phyloP scores from a whole-genome alignment of 2,888 invertebrate genomes.

The Ennomos erosarius region DNA sequence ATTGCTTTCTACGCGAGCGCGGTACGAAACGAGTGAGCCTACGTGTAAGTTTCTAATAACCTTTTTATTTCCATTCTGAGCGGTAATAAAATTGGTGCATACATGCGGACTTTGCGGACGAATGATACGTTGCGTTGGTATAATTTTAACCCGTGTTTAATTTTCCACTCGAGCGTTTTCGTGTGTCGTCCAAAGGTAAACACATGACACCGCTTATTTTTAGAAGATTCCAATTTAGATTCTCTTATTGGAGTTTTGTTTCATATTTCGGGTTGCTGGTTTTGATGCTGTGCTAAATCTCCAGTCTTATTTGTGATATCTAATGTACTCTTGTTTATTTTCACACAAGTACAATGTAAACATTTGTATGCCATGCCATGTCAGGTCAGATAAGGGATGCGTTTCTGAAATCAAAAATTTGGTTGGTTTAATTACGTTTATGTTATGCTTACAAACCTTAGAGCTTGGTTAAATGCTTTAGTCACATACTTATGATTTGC shows the following conservation, averaged over 20 bases:
- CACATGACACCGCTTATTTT: constrained; percentile 68
- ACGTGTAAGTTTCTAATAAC: constrained; percentile 81
- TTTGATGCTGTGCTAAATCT: constrained; percentile 7
- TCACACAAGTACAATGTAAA: constrained; percentile 16
- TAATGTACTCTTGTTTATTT: constrained; percentile 26
- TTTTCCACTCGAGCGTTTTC: constrained; percentile 50
- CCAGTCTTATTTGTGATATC: background rate
- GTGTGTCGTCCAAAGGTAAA: constrained; percentile 62
- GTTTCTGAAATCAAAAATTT: background rate
- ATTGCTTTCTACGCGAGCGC: constrained; percentile 79
- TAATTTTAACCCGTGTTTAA: constrained; percentile 59
- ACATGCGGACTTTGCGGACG: constrained; percentile 51
- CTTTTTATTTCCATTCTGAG: constrained; percentile 59
- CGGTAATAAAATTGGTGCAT: constrained; percentile 50
- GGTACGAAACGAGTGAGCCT: constrained; percentile 69
- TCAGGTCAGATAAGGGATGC: background rate
- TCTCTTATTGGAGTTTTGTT: constrained; percentile 58
- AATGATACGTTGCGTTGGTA: constrained; percentile 46
- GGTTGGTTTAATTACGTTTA: too few relatives aligned
- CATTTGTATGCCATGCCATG: constrained; percentile 11
- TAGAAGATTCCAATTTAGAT: constrained; percentile 50
- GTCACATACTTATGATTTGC: too few relatives aligned
- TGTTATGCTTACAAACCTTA: too few relatives aligned
- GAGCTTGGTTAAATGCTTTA: too few relatives aligned
- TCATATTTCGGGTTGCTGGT: constrained; percentile 27